A percentile compares a stretch with the other conserved stretches of the same genome.
Conservation (phyloP, 2,888 invertebrate genomes). For the Ophraella communa region DNA sequence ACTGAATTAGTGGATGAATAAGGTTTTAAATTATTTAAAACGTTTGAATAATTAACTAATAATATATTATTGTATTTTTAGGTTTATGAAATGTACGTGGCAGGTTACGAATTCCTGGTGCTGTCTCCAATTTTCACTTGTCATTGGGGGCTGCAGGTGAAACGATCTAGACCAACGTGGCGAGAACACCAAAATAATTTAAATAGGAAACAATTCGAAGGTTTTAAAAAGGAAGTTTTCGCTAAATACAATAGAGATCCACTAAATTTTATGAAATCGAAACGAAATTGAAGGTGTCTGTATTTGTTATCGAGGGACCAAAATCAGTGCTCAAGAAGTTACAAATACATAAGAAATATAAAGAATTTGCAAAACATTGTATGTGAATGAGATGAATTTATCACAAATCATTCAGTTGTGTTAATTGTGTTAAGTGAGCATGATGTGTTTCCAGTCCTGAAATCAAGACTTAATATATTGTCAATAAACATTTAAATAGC, state of each 20-base stretch:
- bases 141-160: constrained; percentile 87
- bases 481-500: not conserved
- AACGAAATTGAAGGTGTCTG: constrained; percentile 8
- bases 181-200: constrained; percentile 84
- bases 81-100: constrained; percentile 92
- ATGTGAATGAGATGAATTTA: not conserved
- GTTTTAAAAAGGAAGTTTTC: constrained; percentile 83
- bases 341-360: not conserved
- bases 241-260: constrained; percentile 77
- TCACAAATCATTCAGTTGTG: not conserved
- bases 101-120: constrained; percentile 87
- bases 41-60: not conserved
- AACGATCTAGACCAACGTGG: constrained; percentile 81
- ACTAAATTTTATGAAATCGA: constrained; percentile 59
- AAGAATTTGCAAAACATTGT: not conserved
- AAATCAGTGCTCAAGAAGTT: not conserved
- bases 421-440: not conserved
- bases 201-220: constrained; percentile 82
- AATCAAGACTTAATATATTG: not conserved
- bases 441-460: not conserved
- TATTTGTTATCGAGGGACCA: not conserved
- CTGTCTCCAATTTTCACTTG: constrained; percentile 88
- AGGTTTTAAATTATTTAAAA: too few species aligned
- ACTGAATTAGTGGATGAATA: too few species aligned
- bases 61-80: constrained; percentile 56